phyloP scores from a whole-genome alignment of 2,888 invertebrate genomes.

The Drosophila meridionalis region DNA sequence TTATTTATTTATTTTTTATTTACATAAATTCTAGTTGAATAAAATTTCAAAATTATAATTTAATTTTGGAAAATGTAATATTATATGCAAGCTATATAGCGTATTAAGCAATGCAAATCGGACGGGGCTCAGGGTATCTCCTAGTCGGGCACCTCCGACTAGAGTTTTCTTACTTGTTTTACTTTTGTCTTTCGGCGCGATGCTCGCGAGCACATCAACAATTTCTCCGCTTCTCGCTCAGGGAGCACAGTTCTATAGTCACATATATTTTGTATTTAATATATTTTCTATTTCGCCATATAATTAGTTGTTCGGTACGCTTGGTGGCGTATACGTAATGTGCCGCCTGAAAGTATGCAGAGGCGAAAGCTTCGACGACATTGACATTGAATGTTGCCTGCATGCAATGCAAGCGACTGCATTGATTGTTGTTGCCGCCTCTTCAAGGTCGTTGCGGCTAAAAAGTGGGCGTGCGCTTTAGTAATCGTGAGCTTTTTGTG shows the following conservation, averaged over 20 bases:
- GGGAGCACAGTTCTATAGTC: not conserved
- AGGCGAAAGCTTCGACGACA: conserved; percentile 55
- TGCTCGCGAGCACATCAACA: conserved; percentile 32
- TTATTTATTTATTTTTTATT: too few relatives aligned
- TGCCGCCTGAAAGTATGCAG: conserved; percentile 60
- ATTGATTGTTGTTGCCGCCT: conserved; percentile 58
- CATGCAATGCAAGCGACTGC: conserved; percentile 43
- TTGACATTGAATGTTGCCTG: conserved; percentile 68
- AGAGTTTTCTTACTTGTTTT: too few relatives aligned
- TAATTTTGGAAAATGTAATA: too few relatives aligned
- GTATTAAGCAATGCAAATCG: too few relatives aligned
- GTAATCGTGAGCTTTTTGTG: conserved; percentile 31
- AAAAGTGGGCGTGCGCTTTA: conserved; percentile 21
- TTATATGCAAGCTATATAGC: too few relatives aligned
- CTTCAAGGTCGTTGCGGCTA: conserved; percentile 62
- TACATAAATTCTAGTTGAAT: too few relatives aligned
- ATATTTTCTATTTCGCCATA: conserved; percentile 31
- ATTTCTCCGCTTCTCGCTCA: conserved; percentile 4
- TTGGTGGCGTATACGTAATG: conserved; percentile 54
- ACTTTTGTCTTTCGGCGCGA: conserved; percentile 24
- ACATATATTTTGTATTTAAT: conserved; percentile 3
- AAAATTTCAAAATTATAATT: too few relatives aligned
- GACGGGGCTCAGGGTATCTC: too few relatives aligned
- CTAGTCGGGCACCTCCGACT: too few relatives aligned
- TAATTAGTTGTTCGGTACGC: conserved; percentile 15